Percentiles rank a stretch among this genome's conserved stretches.
These are phyloP conservation scores for Trichopria drosophilae DNA, from an alignment of 2,888 invertebrate genomes.

Conservation along the genomic window DNA sequence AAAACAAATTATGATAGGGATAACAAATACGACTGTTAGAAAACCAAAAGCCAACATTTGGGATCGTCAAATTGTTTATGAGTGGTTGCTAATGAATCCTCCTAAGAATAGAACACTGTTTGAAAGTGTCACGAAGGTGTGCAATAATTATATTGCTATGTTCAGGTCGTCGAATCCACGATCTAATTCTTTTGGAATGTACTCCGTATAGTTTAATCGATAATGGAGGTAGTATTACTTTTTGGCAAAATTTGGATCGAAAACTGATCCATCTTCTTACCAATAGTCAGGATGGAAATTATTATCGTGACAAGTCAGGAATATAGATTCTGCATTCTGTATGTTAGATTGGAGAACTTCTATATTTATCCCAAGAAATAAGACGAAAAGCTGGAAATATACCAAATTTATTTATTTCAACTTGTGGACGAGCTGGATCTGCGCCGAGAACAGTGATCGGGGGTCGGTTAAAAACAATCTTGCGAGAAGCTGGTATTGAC, in stretches of 20 bases:
- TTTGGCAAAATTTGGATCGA: constrained; percentile 33
- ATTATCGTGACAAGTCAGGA: too few species aligned
- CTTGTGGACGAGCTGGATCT: too few species aligned
- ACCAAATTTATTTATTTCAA: too few species aligned
- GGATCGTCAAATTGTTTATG: constrained; percentile 26
- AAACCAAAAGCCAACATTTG: constrained; percentile 22
- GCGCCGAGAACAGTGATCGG: too few species aligned
- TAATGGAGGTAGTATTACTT: constrained; percentile 28
- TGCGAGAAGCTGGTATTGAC: constrained; percentile 6
- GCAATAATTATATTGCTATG: constrained; percentile 28
- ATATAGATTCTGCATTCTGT: constrained; percentile 26
- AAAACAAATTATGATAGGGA: too few species aligned
- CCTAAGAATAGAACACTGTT: constrained; percentile 12
- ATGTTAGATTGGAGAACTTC: constrained; percentile 26
- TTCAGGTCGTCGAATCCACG: constrained; percentile 31
- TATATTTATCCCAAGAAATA: constrained; percentile 28
- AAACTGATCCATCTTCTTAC: constrained; percentile 27
- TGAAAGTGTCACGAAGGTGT: constrained; percentile 31
- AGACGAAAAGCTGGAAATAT: too few species aligned
- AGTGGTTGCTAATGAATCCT: constrained; percentile 16
- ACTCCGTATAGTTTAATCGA: constrained; percentile 24
- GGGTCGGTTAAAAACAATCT: too few species aligned
- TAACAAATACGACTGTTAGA: constrained; percentile 20
- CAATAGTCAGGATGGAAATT: too few species aligned
- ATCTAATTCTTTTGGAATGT: constrained; percentile 30